Conservation (phyloP, 2,797 vertebrate genomes). For the Danio kyathit region DNA sequence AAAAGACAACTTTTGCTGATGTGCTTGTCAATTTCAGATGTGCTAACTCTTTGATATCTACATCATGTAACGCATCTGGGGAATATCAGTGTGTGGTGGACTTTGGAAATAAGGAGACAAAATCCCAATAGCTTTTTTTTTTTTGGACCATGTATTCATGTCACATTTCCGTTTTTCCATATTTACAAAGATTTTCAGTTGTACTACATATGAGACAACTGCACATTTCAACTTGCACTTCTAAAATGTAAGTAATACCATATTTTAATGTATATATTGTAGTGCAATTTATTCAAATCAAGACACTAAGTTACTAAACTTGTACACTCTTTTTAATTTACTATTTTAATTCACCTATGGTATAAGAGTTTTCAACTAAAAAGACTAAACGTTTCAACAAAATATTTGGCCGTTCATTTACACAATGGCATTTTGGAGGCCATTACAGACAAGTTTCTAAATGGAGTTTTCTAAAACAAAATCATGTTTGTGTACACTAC, state of each 20-base stretch:
- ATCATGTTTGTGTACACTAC: too few relatives aligned
- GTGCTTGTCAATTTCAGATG: conserved; percentile 26
- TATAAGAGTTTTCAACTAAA: too few relatives aligned
- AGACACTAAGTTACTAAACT: background rate
- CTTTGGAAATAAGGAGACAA: background rate
- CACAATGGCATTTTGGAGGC: too few relatives aligned
- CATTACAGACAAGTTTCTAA: too few relatives aligned
- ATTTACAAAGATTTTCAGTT: background rate
- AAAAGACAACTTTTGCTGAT: conserved; percentile 41
- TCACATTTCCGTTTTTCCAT: background rate
- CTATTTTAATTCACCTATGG: too few relatives aligned
- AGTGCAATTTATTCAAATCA: background rate
- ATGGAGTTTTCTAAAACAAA: too few relatives aligned
- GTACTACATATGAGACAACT: background rate
- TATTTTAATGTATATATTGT: background rate
- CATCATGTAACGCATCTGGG: background rate
- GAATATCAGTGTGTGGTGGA: background rate
- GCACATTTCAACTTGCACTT: background rate
- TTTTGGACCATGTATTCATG: too few relatives aligned
- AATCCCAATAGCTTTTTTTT: background rate
- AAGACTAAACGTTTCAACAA: too few relatives aligned
- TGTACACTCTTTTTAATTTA: too few relatives aligned
- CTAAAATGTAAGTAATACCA: background rate
- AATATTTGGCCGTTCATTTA: too few relatives aligned
- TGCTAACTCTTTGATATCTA: conserved; percentile 23